These are phyloP conservation scores for Platorchestia sp. DNA, from an alignment of 1,140 invertebrate genomes.

Conservation along the genomic window DNA sequence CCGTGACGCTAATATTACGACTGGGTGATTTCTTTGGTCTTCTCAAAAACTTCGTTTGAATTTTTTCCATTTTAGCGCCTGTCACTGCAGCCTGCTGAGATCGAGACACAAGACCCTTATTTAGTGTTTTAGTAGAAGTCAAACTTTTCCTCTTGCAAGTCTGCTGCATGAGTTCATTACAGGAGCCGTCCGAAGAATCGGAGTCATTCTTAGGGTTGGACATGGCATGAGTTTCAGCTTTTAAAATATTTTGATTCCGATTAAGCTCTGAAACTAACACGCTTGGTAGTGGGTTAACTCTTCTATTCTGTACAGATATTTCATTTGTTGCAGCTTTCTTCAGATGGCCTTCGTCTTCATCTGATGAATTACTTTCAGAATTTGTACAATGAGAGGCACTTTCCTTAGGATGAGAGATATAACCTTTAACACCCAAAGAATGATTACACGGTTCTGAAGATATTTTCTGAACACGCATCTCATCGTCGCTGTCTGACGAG, in stretches of 20 bases:
- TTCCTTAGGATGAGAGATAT: neutral
- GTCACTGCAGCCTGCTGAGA: neutral
- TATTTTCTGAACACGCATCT: neutral
- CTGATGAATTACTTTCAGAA: neutral
- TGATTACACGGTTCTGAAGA: neutral
- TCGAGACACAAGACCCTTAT: neutral
- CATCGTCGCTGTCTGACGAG: constrained; percentile 16
- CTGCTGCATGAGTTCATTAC: neutral
- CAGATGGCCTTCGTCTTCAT: neutral
- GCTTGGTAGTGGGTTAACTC: neutral
- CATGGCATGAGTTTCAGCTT: neutral
- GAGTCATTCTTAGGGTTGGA: neutral
- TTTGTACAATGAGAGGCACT: neutral
- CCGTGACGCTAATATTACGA: constrained; percentile 1
- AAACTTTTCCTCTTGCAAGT: neutral
- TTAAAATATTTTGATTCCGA: neutral
- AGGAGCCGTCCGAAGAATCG: constrained; percentile 25
- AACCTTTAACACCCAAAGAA: neutral
- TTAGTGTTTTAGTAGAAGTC: neutral
- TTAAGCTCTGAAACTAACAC: neutral
- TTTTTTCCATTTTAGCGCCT: neutral
- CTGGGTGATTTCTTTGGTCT: neutral
- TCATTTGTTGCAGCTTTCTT: neutral
- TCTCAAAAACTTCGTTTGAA: neutral
- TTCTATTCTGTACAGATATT: neutral